Evolutionary conservation across 2,888 invertebrate genomes (phyloP).

Genomic region (Nebria brevicollis): DNA sequence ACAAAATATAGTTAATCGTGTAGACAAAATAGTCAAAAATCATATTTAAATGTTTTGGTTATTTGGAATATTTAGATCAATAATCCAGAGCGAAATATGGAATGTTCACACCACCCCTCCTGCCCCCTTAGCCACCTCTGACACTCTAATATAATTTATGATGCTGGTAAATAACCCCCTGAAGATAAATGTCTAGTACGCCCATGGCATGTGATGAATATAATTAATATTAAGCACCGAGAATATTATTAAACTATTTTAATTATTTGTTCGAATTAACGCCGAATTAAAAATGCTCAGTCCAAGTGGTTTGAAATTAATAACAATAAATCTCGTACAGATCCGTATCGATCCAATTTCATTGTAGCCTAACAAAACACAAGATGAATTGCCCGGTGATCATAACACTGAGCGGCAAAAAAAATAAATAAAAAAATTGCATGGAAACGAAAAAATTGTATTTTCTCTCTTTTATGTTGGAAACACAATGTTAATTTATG

Average conservation of each 20-base stretch:
- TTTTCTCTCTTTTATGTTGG: not conserved
- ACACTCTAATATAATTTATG: not conserved
- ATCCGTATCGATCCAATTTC: not conserved
- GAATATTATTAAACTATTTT: no score
- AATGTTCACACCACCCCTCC: not conserved
- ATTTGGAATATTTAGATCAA: no score
- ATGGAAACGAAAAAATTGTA: not conserved
- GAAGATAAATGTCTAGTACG: constrained; percentile 1
- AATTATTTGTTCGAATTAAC: no score
- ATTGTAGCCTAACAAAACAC: not conserved
- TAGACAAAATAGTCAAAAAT: no score
- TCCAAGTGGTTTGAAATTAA: no score
- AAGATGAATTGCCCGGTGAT: not conserved
- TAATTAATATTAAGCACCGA: not conserved
- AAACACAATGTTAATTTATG: not conserved
- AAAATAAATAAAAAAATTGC: not conserved
- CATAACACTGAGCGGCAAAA: not conserved
- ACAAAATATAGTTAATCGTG: no score
- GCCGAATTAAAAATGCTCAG: no score
- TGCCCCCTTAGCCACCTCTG: not conserved
- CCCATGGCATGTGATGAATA: constrained; percentile 1
- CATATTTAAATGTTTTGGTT: no score
- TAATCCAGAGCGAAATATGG: not conserved
- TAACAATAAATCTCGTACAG: not conserved
- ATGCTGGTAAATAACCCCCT: not conserved